A percentile compares a stretch with the other conserved stretches of the same genome.
These are phyloP conservation scores for Crotalus tigris DNA, from an alignment of 2,113 vertebrate species.

Conservation along the genomic window DNA sequence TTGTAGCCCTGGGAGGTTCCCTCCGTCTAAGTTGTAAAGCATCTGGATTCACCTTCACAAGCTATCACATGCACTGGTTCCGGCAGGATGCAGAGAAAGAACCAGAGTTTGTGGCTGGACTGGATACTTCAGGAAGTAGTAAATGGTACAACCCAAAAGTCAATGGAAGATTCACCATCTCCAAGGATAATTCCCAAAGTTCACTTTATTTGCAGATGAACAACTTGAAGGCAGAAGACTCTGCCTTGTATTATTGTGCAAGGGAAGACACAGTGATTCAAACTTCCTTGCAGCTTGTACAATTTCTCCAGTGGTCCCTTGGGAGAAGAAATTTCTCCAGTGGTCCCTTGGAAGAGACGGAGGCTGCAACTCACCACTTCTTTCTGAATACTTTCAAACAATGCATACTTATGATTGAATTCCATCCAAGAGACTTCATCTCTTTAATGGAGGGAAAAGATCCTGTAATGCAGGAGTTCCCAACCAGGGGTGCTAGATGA, in stretches of 20 bases:
- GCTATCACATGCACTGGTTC: accelerated
- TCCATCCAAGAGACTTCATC: background rate
- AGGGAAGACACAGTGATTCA: too few relatives aligned
- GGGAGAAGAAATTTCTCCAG: too few relatives aligned
- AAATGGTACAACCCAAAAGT: background rate
- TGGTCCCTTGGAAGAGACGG: too few relatives aligned
- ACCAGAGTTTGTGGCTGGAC: background rate
- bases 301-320: too few relatives aligned
- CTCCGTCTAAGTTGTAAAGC: slow-evolving; percentile 15
- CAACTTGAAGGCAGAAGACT: too few relatives aligned
- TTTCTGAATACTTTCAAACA: background rate
- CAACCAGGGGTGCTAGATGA: too few relatives aligned
- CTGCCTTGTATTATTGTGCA: too few relatives aligned
- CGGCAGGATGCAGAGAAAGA: background rate
- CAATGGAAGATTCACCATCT: background rate
- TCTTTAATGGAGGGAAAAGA: background rate
- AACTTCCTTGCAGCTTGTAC: too few relatives aligned
- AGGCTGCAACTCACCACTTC: too few relatives aligned
- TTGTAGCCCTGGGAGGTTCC: background rate
- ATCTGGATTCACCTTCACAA: slow-evolving; percentile 26
- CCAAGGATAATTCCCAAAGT: background rate
- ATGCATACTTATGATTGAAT: background rate
- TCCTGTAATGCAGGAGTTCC: background rate
- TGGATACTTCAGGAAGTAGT: accelerated
- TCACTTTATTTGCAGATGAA: too few relatives aligned